A percentile compares a stretch with the other conserved stretches of the same genome.
Evolutionary conservation across 1,140 invertebrate genomes (phyloP).

Genomic region (Ylistrum balloti): DNA sequence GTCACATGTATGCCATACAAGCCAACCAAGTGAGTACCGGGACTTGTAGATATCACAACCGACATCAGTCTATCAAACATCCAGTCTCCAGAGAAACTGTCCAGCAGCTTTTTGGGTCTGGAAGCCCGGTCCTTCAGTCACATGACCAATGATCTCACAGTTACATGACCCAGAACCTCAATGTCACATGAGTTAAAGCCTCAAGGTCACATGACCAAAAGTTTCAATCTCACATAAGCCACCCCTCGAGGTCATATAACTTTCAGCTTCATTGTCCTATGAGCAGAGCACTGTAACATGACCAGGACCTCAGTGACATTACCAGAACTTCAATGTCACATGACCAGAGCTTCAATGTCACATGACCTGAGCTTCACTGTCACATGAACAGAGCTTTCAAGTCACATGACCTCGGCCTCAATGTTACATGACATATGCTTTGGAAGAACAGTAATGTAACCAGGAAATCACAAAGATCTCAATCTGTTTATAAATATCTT

Average conservation of each 20-base stretch:
- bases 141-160: not conserved
- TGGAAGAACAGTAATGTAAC: not conserved
- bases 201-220: not conserved
- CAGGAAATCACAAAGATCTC: not conserved
- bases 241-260: too few species aligned
- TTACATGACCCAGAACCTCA: not conserved
- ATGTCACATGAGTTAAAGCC: not conserved
- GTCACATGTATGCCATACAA: conserved; percentile 13
- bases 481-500: too few species aligned
- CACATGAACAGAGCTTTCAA: not conserved
- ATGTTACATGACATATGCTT: not conserved
- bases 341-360: not conserved
- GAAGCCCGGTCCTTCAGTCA: not conserved
- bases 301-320: not conserved
- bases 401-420: not conserved
- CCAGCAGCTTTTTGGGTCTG: not conserved
- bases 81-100: not conserved
- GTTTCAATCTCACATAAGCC: not conserved
- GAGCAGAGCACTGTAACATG: not conserved
- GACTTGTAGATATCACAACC: not conserved
- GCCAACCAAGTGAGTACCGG: not conserved
- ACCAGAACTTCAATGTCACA: not conserved
- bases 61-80: not conserved
- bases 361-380: not conserved
- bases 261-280: not conserved